phyloP scores from a whole-genome alignment of 2,888 invertebrate genomes.

The Microplitis deprimator region DNA sequence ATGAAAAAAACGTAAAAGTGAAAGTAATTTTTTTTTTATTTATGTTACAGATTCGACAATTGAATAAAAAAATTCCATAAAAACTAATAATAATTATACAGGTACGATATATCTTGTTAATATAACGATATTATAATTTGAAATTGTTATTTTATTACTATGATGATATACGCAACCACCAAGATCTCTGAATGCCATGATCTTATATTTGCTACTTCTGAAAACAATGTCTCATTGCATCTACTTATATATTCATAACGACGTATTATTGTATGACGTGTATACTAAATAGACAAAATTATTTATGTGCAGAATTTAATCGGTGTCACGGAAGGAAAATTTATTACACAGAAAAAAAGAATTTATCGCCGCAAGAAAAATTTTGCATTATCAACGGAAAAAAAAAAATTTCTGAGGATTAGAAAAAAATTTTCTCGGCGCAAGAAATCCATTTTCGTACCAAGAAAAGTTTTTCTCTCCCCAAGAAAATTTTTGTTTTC shows the following conservation, averaged over 20 bases:
- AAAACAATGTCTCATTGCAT: constrained; percentile 15
- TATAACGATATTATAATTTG: not conserved
- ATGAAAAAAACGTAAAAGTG: not conserved
- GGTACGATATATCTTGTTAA: not conserved
- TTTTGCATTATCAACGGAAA: too few species aligned
- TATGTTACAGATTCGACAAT: not conserved
- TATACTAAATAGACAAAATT: constrained; percentile 11
- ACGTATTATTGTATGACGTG: not conserved
- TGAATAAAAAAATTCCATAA: not conserved
- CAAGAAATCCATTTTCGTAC: too few species aligned
- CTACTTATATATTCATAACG: constrained; percentile 1
- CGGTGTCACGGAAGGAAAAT: not conserved
- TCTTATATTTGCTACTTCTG: constrained; percentile 52
- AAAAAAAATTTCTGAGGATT: too few species aligned
- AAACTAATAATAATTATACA: not conserved
- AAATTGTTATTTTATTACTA: constrained; percentile 3
- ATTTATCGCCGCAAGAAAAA: too few species aligned
- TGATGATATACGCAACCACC: constrained; percentile 46
- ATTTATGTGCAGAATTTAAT: constrained; percentile 6
- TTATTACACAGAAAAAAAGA: too few species aligned
- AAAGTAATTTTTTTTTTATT: not conserved
- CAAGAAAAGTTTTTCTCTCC: too few species aligned
- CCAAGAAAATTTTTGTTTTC: too few species aligned
- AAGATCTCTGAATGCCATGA: constrained; percentile 52
- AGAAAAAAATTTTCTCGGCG: too few species aligned